Conservation (phyloP, 2,113 vertebrate species). For the Typhlomys cinereus region DNA sequence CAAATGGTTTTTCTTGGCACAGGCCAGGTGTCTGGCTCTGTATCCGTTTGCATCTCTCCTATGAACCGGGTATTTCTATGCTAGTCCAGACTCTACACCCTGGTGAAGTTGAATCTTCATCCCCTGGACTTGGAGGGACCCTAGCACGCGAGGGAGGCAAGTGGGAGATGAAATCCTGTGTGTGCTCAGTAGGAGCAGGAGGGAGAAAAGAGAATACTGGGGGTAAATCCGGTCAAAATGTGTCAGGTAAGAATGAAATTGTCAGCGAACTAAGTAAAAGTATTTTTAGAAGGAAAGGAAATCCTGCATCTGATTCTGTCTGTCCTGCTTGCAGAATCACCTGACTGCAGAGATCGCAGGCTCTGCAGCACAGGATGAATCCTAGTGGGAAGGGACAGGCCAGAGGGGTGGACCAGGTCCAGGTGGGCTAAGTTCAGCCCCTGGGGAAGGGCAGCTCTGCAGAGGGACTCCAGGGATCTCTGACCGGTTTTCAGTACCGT, state of each 20-base stretch:
- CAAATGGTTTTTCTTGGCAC: neutral
- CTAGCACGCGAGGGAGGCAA: neutral
- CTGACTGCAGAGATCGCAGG: neutral
- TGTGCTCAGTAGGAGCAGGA: too few species aligned
- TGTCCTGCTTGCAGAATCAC: neutral
- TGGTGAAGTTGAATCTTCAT: rapidly evolving
- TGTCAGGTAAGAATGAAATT: too few species aligned
- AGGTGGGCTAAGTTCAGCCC: neutral
- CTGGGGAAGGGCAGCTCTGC: neutral
- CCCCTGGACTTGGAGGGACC: neutral
- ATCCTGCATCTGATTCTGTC: too few species aligned
- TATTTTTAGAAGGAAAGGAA: too few species aligned
- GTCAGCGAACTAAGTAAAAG: too few species aligned
- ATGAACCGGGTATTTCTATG: neutral
- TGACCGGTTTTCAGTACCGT: neutral
- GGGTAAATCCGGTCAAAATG: too few species aligned
- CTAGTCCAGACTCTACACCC: neutral
- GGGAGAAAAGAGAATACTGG: too few species aligned
- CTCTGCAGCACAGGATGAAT: too few species aligned
- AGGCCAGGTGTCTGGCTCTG: neutral
- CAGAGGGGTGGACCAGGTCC: neutral
- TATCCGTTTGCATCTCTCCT: neutral
- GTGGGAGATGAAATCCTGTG: neutral
- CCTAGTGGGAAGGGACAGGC: neutral
- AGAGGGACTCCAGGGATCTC: neutral